Percentiles rank a stretch among this genome's conserved stretches.
These are phyloP conservation scores for Cheilosia vernalis DNA, from an alignment of 2,888 invertebrate genomes.

Conservation along the genomic window DNA sequence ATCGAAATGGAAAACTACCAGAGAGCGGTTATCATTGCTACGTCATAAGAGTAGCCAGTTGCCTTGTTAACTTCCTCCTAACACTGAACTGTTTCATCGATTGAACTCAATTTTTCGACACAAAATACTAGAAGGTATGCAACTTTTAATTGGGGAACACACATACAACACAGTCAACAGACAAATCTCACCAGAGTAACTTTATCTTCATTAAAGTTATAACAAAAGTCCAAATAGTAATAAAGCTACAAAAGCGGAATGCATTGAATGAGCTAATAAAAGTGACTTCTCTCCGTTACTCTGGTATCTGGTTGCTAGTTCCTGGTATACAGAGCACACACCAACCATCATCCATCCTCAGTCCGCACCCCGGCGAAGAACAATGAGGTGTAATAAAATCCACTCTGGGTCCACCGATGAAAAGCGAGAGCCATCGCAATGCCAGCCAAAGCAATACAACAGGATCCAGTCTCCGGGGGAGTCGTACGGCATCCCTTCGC, in stretches of 20 bases:
- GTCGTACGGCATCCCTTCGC: slow-evolving; percentile 60
- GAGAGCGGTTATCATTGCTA: too few relatives aligned
- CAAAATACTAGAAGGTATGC: slow-evolving; percentile 42
- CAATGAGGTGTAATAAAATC: slow-evolving; percentile 73
- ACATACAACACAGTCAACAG: neutral
- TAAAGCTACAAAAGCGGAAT: slow-evolving; percentile 74
- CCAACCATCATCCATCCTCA: slow-evolving; percentile 4
- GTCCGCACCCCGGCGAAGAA: slow-evolving; percentile 12
- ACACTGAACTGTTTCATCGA: too few relatives aligned
- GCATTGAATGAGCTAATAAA: slow-evolving; percentile 75
- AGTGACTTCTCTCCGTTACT: slow-evolving; percentile 51
- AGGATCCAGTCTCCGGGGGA: slow-evolving; percentile 9
- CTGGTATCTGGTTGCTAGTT: slow-evolving; percentile 5
- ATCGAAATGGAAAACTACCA: too few relatives aligned
- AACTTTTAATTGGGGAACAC: slow-evolving; percentile 63
- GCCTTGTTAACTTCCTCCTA: too few relatives aligned
- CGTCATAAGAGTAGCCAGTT: too few relatives aligned
- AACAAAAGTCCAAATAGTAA: slow-evolving; percentile 72
- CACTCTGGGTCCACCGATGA: slow-evolving; percentile 46
- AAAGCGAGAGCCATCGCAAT: slow-evolving; percentile 35
- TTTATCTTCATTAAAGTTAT: slow-evolving; percentile 73
- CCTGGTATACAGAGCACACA: neutral
- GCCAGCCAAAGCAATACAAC: slow-evolving; percentile 33
- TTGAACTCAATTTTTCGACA: neutral
- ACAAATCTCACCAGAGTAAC: slow-evolving; percentile 25